phyloP scores from a whole-genome alignment of 2,797 vertebrate species.

The Dermochelys coriacea region DNA sequence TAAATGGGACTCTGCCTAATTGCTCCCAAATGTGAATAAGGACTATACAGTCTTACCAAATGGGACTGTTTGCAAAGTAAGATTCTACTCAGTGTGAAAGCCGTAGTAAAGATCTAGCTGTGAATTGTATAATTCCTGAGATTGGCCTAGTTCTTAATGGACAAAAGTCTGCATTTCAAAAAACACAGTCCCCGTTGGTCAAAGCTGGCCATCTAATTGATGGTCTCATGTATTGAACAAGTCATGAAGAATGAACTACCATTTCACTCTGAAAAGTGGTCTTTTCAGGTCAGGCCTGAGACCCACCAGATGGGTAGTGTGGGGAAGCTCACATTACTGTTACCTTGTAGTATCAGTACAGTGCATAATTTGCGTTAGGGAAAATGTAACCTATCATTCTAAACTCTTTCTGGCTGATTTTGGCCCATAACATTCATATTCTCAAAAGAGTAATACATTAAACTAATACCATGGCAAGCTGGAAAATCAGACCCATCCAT shows the following conservation, averaged over 20 bases:
- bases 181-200: background rate
- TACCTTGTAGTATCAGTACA: background rate
- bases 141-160: background rate
- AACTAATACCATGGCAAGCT: background rate
- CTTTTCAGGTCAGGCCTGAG: background rate
- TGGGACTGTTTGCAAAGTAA: background rate
- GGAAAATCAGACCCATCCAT: background rate
- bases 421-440: background rate
- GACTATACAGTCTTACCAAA: background rate
- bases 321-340: background rate
- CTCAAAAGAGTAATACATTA: background rate
- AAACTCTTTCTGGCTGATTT: background rate
- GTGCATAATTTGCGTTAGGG: background rate
- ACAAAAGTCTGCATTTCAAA: background rate
- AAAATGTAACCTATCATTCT: background rate
- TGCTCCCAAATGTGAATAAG: background rate
- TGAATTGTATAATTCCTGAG: background rate
- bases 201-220: background rate
- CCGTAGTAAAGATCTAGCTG: background rate
- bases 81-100: background rate
- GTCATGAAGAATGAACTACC: rapidly evolving
- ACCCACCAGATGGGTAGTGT: background rate
- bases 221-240: background rate
- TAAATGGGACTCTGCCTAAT: background rate
- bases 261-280: background rate